phyloP scores from a whole-genome alignment of 2,888 invertebrate species.

The Aphidius colemani region DNA sequence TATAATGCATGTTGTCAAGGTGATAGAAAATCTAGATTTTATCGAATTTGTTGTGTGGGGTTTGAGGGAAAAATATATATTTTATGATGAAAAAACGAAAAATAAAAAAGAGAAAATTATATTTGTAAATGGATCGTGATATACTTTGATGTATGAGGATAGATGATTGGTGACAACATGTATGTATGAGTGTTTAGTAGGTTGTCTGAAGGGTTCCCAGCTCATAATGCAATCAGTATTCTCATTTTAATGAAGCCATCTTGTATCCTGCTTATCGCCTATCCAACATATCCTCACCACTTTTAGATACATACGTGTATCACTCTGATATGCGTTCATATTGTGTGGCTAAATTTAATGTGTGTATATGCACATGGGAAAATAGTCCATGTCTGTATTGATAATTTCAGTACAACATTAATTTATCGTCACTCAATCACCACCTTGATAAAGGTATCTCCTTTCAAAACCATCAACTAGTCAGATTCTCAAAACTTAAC shows the following conservation, averaged over 20 bases:
- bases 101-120: too few relatives aligned
- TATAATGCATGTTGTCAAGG: background rate
- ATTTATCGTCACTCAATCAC: background rate
- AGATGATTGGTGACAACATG: conserved; percentile 29
- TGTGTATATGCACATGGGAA: too few relatives aligned
- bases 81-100: too few relatives aligned
- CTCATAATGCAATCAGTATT: conserved; percentile 57
- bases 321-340: too few relatives aligned
- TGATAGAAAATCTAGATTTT: background rate
- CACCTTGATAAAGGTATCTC: background rate
- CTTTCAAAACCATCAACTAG: background rate
- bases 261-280: conserved; percentile 35
- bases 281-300: background rate
- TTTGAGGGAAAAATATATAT: background rate
- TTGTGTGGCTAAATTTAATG: too few relatives aligned
- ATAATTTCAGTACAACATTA: background rate
- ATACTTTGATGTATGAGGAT: conserved; percentile 4
- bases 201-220: conserved; percentile 42
- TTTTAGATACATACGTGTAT: too few relatives aligned
- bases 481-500: background rate
- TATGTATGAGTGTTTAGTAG: conserved; percentile 47
- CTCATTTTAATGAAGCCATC: conserved; percentile 54
- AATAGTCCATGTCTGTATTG: too few relatives aligned
- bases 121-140: too few relatives aligned
- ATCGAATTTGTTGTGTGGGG: background rate